These are phyloP conservation scores for Coptotermes formosanus DNA, from an alignment of 1,140 invertebrate species.

Conservation along the genomic window DNA sequence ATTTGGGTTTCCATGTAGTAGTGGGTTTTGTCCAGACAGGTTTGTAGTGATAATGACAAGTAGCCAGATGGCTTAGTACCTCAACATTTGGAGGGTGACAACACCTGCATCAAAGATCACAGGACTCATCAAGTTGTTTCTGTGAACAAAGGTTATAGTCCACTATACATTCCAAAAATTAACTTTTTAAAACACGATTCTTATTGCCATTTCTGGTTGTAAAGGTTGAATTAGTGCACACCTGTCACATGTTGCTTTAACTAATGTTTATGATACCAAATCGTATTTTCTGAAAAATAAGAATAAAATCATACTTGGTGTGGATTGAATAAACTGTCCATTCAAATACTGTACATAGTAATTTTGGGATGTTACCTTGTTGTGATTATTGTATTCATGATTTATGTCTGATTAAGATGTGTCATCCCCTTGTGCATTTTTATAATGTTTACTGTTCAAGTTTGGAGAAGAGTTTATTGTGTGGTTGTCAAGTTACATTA, in stretches of 20 bases:
- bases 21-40: no score
- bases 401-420: background rate
- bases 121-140: background rate
- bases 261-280: background rate
- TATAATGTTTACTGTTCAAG: constrained; percentile 8
- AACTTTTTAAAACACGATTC: background rate
- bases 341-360: background rate
- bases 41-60: no score
- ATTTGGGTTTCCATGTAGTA: no score
- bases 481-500: background rate
- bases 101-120: no score
- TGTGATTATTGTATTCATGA: no score
- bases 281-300: background rate
- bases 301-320: background rate
- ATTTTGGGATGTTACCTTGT: background rate
- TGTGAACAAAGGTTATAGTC: background rate
- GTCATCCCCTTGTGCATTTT: background rate
- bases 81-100: no score
- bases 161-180: background rate
- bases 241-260: background rate
- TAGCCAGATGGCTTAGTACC: no score
- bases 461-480: constrained; percentile 19
- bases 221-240: background rate
- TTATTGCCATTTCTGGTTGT: background rate
- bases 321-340: background rate